These are phyloP conservation scores for Umimayanthus kanabou DNA, from an alignment of 92 coral and sea anemone species.

Conservation along the genomic window DNA sequence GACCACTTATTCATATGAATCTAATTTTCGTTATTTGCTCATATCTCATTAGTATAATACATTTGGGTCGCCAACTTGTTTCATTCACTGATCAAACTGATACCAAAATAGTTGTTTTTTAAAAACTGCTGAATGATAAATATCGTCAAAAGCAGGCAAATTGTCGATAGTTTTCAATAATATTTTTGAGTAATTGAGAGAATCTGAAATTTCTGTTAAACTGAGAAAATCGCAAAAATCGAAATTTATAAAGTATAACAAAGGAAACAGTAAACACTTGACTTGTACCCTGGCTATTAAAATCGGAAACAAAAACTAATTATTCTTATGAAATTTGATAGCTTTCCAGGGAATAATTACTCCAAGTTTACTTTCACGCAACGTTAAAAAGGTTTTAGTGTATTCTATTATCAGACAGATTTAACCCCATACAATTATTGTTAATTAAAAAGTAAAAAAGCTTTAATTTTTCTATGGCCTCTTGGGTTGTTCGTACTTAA, in stretches of 20 bases:
- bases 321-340: background rate
- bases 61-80: background rate
- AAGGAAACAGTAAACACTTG: constrained; percentile 1
- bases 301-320: background rate
- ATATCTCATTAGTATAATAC: constrained; percentile 6
- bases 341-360: background rate
- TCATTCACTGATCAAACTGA: background rate
- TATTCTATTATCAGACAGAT: background rate
- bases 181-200: background rate
- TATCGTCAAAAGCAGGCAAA: background rate
- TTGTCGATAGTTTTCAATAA: background rate
- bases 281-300: background rate
- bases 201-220: background rate
- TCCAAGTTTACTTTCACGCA: constrained; percentile 8
- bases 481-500: background rate
- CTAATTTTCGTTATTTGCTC: constrained; percentile 7
- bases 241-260: background rate
- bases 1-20: background rate
- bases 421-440: background rate
- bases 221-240: background rate
- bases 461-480: background rate
- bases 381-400: background rate
- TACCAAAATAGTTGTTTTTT: background rate
- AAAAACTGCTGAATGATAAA: background rate
- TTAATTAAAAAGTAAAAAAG: background rate